A percentile compares a stretch with the other conserved stretches of the same genome.
phyloP scores from a whole-genome alignment of 2,113 vertebrate species.

The Turdus rufiventris region DNA sequence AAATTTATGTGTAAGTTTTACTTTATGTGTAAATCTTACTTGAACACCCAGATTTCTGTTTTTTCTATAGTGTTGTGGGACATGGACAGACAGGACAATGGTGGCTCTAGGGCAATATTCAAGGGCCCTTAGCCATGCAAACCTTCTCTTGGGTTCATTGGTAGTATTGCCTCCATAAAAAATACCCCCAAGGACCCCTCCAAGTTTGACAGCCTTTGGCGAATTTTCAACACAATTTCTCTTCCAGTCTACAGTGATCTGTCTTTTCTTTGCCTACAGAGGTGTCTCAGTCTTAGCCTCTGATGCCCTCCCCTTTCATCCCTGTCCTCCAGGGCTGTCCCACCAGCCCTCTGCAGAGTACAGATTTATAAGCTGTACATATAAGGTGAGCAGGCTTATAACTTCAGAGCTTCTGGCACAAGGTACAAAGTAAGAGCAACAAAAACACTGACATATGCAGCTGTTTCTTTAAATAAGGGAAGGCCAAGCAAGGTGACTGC shows the following conservation, averaged over 20 bases:
- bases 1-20: not conserved
- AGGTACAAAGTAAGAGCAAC: conserved; percentile 53
- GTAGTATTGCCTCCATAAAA: not conserved
- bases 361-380: conserved; percentile 16
- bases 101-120: not conserved
- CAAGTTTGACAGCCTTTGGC: not conserved
- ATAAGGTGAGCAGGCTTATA: conserved; percentile 28
- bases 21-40: not conserved
- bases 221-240: not conserved
- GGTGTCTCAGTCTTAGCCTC: not conserved
- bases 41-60: not conserved
- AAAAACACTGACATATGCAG: conserved; percentile 61
- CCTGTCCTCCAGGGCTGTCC: not conserved
- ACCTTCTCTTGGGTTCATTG: not conserved
- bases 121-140: not conserved
- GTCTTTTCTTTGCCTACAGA: not conserved
- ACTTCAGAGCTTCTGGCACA: conserved; percentile 57
- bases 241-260: not conserved
- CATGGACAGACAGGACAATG: not conserved
- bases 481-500: conserved; percentile 53
- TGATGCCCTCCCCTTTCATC: not conserved
- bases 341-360: not conserved
- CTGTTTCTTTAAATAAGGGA: conserved; percentile 69
- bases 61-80: not conserved
- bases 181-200: not conserved